Evolutionary conservation across 2,797 vertebrate species (phyloP), one percentile per base, ranked within the genome.

Genomic region (Sparus aurata): DNA sequence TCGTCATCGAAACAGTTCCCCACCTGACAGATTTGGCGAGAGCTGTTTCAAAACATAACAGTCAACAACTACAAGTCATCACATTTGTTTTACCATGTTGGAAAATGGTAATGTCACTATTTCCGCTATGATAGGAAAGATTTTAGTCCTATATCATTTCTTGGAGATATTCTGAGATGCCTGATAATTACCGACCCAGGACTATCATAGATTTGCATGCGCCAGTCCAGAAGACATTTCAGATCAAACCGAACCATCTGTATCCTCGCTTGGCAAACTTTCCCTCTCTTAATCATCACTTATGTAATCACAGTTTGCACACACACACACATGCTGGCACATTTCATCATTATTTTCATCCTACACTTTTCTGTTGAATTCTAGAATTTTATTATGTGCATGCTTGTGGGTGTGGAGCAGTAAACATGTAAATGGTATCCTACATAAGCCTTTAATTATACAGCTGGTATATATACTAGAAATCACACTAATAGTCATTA

Each of bases 401-500:
- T 9, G 47, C 54, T 23, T 60, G 54, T 69, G 27, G 43, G 49
- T 67, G 61, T 75, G 49, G 23, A 55, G 10, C 20, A n/a, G 38
- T 69, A 27, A 71, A 80, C 34, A 46, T 38, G 8, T 66, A 47
- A 77, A 75, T 20, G 22, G 0, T 12, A 47, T 12, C 45, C 67
- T 65, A 52, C 30, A 62, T 34, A 45, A 66, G 46, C 47, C 25
- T 82, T 78, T 73, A 54, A 79, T 63, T 46, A 73, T 6, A 75
- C 18, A n/a, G 23, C 52, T 38, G 74, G 54, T 38, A 30, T 63
- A 38, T 49, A 73, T 63, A 64, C 8, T 38, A 54, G 27, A 38
- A n/a, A 34, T 54, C 50, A 59, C n/a, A 49, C 20, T 54, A 22
- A 27, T 46, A 16, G 25, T 12, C 23, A 57, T 13, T 2, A 18